Percentiles rank a stretch among this genome's conserved stretches.
phyloP scores from a whole-genome alignment of 2,113 vertebrate genomes.

The Casuarius casuarius region DNA sequence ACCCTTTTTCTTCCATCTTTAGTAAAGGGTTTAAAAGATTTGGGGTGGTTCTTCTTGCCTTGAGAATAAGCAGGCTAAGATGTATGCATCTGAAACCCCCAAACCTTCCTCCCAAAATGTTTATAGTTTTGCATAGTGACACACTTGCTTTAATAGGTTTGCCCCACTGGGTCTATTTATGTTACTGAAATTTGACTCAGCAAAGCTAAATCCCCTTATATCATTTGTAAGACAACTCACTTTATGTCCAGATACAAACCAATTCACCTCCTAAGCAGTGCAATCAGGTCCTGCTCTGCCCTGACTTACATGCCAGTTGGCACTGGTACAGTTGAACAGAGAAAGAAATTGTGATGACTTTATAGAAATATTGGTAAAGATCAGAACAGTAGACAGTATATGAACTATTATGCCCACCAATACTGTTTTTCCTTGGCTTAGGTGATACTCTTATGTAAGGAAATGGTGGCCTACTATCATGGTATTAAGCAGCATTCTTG shows the following conservation, averaged over 20 bases:
- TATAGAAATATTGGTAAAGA: background rate
- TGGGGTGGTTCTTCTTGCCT: background rate
- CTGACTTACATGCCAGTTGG: background rate
- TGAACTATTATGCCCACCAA: background rate
- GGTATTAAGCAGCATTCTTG: background rate
- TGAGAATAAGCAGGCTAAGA: background rate
- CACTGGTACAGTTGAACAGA: background rate
- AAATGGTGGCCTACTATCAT: background rate
- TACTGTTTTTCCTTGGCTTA: background rate
- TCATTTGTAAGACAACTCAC: slow-evolving; percentile 3
- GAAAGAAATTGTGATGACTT: background rate
- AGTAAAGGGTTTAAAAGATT: background rate
- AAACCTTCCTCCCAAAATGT: background rate
- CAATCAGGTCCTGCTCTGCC: background rate
- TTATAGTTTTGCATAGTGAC: background rate
- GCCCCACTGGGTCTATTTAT: background rate
- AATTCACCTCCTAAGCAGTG: background rate
- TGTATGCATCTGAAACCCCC: background rate
- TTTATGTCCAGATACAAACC: slow-evolving; percentile 24
- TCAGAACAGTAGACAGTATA: background rate
- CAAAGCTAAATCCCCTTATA: slow-evolving; percentile 22
- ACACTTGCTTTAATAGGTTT: background rate
- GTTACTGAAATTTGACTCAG: slow-evolving; percentile 34
- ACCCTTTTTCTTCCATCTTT: background rate
- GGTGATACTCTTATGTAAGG: background rate